Base-by-base conservation (phyloP, 2,888 invertebrate species). In the Rhagonycha fulva region DNA sequence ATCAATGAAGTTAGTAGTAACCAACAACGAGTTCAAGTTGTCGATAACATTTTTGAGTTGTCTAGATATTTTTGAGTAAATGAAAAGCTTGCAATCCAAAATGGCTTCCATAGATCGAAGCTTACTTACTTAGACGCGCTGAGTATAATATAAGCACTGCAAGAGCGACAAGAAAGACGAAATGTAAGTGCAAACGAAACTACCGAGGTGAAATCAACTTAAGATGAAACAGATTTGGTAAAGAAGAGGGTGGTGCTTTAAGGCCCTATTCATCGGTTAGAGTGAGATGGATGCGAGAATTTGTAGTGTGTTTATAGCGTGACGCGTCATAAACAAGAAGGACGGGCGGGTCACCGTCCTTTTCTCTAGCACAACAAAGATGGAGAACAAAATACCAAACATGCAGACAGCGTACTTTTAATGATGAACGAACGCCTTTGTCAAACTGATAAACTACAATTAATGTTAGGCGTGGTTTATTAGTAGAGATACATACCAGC, bases 31-130 rank as follows among this genome's bases (percentile, higher is more conserved):
- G 47, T 9, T 28, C 9, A 28, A 9, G 47, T 9, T n/a, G 2
- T 47, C n/a, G n/a, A 47, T n/a, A 7, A 7, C 2, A n/a, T n/a
- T n/a, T n/a, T 47, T n/a, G 47, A 47, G 7, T 47, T n/a, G 24
- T 66, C 7, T 4, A 60, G 32, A n/a, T 23, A 47, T 19, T 60
- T 69, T 60, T 30, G 30, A 14, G 12, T 9, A 68, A 69, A 69
- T 5, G 32, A 60, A 69, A 69, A 69, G 60, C 32, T 84, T 84
- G 30, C 75, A 70, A 68, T 68, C 69, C 85, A 86, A 86, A 85
- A 86, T 86, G 86, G 86, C 86, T 85, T 85, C 86, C 84, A 79
- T 78, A 70, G 79, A 79, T 81, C 81, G 80, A 80, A 82, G 80
- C 68, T 24, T n/a, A n/a, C n/a, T n/a, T n/a, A n/a, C n/a, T n/a